Evolutionary conservation across 2,113 vertebrate species (phyloP).

Genomic region (Osmerus mordax): DNA sequence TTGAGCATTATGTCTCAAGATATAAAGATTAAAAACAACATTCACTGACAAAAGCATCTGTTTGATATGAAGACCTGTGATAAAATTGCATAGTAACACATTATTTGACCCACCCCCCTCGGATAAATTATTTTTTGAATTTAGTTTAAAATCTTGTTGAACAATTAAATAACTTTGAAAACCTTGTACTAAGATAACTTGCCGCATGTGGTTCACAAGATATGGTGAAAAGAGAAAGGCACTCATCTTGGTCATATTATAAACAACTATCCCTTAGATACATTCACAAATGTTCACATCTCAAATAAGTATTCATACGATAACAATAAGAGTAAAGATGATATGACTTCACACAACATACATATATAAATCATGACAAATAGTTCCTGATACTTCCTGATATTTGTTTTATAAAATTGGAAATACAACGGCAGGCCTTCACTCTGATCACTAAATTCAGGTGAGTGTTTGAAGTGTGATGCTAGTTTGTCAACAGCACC

Average conservation of each 20-base stretch:
- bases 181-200: not conserved
- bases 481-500: too few relatives aligned
- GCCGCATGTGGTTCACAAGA: too few relatives aligned
- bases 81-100: conserved; percentile 25
- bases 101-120: not conserved
- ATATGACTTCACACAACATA: not conserved
- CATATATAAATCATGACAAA: not conserved
- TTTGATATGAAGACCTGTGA: conserved; percentile 1
- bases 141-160: too few relatives aligned
- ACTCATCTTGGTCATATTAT: not conserved
- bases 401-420: not conserved
- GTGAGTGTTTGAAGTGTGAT: too few relatives aligned
- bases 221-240: not conserved
- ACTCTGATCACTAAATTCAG: too few relatives aligned
- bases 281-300: not conserved
- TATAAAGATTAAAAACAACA: conserved; percentile 23
- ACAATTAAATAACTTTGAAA: not conserved
- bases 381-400: not conserved
- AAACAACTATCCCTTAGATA: conserved; percentile 13
- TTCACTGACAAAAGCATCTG: conserved; percentile 6
- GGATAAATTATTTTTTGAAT: too few relatives aligned
- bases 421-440: not conserved
- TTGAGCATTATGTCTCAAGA: conserved; percentile 24
- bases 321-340: not conserved
- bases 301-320: not conserved